Conservation (phyloP, 2,888 invertebrate species). For the Glaucopsyche alexis region DNA sequence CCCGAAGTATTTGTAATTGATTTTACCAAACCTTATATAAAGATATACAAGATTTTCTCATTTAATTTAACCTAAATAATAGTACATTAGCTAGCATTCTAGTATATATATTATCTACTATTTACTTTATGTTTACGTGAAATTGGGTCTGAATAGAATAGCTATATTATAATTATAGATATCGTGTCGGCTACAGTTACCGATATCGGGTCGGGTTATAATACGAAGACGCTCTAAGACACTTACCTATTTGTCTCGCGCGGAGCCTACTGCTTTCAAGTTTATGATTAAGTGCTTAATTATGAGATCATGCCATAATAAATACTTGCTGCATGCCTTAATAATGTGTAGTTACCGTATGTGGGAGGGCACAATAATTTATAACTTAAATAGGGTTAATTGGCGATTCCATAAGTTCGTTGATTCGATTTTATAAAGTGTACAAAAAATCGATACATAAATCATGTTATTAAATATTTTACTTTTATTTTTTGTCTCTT, state of each 20-base stretch:
- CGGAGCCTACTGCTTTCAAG: conserved; percentile 29
- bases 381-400: not conserved
- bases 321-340: not conserved
- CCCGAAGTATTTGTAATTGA: too few relatives aligned
- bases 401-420: not conserved
- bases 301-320: conserved; percentile 37
- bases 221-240: conserved; percentile 29
- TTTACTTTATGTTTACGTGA: too few relatives aligned
- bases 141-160: too few relatives aligned
- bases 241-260: not conserved
- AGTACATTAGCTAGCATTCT: too few relatives aligned
- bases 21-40: too few relatives aligned
- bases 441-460: not conserved
- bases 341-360: not conserved
- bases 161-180: too few relatives aligned
- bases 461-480: too few relatives aligned
- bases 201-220: not conserved
- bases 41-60: too few relatives aligned
- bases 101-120: too few relatives aligned
- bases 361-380: conserved; percentile 1
- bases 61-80: too few relatives aligned
- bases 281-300: conserved; percentile 44
- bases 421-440: not conserved
- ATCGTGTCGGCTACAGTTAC: not conserved
- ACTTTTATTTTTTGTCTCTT: too few relatives aligned